phyloP scores from a whole-genome alignment of 2,888 invertebrate genomes.

The Harpagoxenus sublaevis region DNA sequence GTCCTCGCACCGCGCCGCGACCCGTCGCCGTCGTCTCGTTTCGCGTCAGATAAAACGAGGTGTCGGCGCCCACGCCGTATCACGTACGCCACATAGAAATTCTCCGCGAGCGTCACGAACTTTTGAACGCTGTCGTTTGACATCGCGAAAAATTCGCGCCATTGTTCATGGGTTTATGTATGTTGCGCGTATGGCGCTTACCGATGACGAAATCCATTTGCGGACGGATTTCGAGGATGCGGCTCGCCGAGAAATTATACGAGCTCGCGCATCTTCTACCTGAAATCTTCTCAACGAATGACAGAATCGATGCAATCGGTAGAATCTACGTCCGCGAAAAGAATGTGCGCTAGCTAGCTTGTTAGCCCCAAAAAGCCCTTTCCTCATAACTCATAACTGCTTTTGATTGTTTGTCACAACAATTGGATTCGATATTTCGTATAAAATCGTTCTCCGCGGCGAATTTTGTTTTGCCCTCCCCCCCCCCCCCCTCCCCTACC shows the following conservation, averaged over 20 bases:
- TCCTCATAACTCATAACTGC: no score
- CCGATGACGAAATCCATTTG: not conserved
- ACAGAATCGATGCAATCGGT: no score
- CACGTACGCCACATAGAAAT: constrained; percentile 30
- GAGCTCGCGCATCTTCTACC: not conserved
- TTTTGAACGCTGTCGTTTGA: not conserved
- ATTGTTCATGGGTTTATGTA: not conserved
- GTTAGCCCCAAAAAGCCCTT: not conserved
- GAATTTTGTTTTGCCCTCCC: no score
- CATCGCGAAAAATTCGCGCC: not conserved
- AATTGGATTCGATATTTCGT: not conserved
- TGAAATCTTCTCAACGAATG: not conserved
- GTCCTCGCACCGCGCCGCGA: no score
- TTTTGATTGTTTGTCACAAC: not conserved
- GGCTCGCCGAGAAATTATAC: no score
- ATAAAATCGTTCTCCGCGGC: not conserved
- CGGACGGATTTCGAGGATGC: not conserved
- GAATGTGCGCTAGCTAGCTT: not conserved
- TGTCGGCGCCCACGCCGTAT: constrained; percentile 43
- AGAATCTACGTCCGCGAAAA: not conserved
- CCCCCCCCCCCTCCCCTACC: no score
- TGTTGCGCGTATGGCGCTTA: no score
- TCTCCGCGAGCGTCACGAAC: constrained; percentile 4
- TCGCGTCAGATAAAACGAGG: constrained; percentile 28
- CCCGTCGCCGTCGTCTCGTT: not conserved